Base-by-base conservation (phyloP, 2,888 invertebrate species). In the Xestia sexstrigata region DNA sequence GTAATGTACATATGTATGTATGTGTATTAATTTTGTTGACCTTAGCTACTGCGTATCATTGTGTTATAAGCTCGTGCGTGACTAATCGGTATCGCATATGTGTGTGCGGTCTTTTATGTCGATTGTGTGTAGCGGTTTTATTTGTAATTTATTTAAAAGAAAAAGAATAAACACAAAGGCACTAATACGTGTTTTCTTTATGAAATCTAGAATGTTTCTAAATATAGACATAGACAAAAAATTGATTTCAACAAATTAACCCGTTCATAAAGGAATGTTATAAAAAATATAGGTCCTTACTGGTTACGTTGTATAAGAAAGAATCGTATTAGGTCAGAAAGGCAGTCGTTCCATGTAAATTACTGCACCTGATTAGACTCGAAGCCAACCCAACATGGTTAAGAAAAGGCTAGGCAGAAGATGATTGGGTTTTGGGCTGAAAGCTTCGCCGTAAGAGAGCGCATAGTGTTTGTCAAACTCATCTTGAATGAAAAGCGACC, bases 31-130 rank as follows among this genome's bases (percentile, higher is more conserved):
- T 78, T 72, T 79, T 76, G 82, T 86, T 89, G 88, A 89, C 88
- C 90, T 89, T 87, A 86, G 52, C 52, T 42, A 70, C 63, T 83
- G 80, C 79, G 85, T 87, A 85, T 85, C 83, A 85, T 80, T 86
- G 83, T 84, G 74, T 79, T 78, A 30, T 85, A 81, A 65, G 69
- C 45, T 84, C 73, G 87, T 89, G 88, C 91, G 87, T 89, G 90
- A 88, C 86, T 88, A 89, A 89, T 81, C 74, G 62, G 0, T 70
- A 42, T 60, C 68, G 62, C 62, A 76, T 26, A 76, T 35, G 66
- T 69, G 69, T 23, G 63, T 39, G 62, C 65, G n/a, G 42, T 39
- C 47, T 72, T 71, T 78, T 70, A 73, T 66, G 73, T 63, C 76
- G 67, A 70, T 74, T 73, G 78, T n/a, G 35, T 58, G 39, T 68